Base-by-base conservation (phyloP, 2,888 invertebrate genomes). In the Nymphalis polychloros region DNA sequence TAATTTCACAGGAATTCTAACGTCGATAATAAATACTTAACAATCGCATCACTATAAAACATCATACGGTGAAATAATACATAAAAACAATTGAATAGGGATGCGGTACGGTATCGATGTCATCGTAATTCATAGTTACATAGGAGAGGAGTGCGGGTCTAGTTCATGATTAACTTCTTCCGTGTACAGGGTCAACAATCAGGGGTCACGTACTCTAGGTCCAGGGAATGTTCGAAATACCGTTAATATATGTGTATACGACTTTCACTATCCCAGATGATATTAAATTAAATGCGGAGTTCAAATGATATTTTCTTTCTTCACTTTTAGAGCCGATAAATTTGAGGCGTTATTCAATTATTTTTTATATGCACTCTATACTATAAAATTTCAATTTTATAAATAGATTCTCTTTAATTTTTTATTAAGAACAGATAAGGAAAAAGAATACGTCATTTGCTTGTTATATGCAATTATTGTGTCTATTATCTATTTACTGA, bases 111-210 rank as follows among this genome's bases (percentile, higher is more conserved):
- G 69, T 71, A 74, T 77, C 71, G 64, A 71, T 80, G 79, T 80
- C 78, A 72, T 77, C 77, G 78, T 84, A 84, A 80, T 73, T 81
- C 79, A 81, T 77, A 81, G 79, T 77, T 75, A 72, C 69, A 73
- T 62, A 71, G 72, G 69, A 55, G 69, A 73, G 73, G 69, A 71
- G 75, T 77, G 80, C 81, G 80, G 73, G 78, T 75, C 77, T 76
- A 78, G 77, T 76, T 78, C 81, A 79, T 88, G 88, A 91, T 89
- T 89, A 88, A 87, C 86, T 84, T 85, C 90, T 90, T 91, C 91
- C 90, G 89, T 81, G 83, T 83, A 78, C 79, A 84, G 88, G 90
- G 89, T 90, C 90, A 89, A 83, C 81, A 76, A 81, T 82, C 82
- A 80, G 79, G 82, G 90, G 90, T 90, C 89, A 87, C 76, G 68